A percentile compares a stretch with the other conserved stretches of the same genome.
Conservation (phyloP, 2,797 vertebrate genomes). For the Lycodopsis pacificus region DNA sequence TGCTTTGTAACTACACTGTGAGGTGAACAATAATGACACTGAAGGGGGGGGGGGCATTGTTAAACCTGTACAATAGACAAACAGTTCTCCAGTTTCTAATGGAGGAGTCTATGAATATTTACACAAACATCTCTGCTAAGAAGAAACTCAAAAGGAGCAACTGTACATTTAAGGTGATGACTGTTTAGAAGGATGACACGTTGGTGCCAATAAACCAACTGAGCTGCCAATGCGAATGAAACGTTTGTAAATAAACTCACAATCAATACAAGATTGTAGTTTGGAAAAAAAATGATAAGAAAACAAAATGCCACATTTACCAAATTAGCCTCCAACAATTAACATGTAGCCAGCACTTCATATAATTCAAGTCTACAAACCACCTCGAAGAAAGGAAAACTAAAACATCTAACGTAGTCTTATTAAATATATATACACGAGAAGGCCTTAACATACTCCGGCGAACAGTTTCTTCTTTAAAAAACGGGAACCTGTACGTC, state of each 20-base stretch:
- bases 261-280: not conserved
- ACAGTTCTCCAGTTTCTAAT: too few relatives aligned
- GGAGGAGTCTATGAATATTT: not conserved
- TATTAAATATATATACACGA: not conserved
- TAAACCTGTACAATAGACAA: not conserved
- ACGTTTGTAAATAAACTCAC: not conserved
- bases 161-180: not conserved
- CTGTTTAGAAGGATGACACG: not conserved
- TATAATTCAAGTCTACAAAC: not conserved
- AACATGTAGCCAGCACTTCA: not conserved
- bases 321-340: not conserved
- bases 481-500: not conserved
- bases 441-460: constrained; percentile 33
- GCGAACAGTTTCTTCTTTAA: not conserved
- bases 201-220: not conserved
- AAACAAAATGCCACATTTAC: not conserved
- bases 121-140: not conserved
- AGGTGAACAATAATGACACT: not conserved
- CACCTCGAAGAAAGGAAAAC: not conserved
- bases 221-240: not conserved
- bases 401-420: not conserved
- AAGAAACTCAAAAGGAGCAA: not conserved
- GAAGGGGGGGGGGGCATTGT: not conserved
- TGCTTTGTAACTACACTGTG: constrained; percentile 9
- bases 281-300: not conserved